Conservation (phyloP, 2,888 invertebrate species). For the Operophtera brumata region DNA sequence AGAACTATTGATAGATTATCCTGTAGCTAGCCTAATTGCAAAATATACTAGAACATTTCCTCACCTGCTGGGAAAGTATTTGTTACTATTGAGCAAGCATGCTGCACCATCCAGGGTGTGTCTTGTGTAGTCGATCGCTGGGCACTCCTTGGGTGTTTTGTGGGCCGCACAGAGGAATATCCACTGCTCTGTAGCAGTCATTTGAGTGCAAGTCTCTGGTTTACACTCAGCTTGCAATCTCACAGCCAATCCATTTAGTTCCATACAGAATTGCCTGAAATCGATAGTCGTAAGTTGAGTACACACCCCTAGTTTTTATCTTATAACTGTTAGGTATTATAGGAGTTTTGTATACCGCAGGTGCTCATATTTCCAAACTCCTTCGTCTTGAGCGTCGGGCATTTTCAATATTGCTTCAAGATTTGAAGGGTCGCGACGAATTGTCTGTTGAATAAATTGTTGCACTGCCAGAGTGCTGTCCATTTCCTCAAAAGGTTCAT, state of each 20-base stretch:
- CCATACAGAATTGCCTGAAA: conserved; percentile 98
- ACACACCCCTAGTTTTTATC: no score
- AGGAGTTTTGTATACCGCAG: conserved; percentile 82
- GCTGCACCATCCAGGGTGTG: conserved; percentile 99
- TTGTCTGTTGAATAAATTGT: conserved; percentile 99
- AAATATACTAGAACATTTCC: conserved; percentile 14
- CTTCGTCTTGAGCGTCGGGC: conserved; percentile 98
- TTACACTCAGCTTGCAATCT: conserved; percentile 97
- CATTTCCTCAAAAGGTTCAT: conserved; percentile 99
- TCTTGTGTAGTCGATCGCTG: conserved; percentile 99
- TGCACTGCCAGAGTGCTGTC: conserved; percentile 99
- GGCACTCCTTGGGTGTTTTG: conserved; percentile 99
- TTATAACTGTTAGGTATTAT: no score
- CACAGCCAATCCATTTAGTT: conserved; percentile 98
- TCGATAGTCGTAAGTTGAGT: background rate
- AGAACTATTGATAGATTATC: no score
- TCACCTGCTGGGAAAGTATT: conserved; percentile 99
- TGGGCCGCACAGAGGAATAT: conserved; percentile 99
- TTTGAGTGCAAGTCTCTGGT: conserved; percentile 98
- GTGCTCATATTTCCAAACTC: conserved; percentile 99
- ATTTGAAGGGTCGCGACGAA: conserved; percentile 94
- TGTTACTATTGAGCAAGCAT: conserved; percentile 98
- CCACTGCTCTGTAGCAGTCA: conserved; percentile 99
- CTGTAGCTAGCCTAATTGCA: no score
- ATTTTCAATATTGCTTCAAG: conserved; percentile 96